Percentiles rank a stretch among this genome's conserved stretches.
Conservation (phyloP, 1,140 invertebrate species). For the Stenopsyche tienmushanensis region DNA sequence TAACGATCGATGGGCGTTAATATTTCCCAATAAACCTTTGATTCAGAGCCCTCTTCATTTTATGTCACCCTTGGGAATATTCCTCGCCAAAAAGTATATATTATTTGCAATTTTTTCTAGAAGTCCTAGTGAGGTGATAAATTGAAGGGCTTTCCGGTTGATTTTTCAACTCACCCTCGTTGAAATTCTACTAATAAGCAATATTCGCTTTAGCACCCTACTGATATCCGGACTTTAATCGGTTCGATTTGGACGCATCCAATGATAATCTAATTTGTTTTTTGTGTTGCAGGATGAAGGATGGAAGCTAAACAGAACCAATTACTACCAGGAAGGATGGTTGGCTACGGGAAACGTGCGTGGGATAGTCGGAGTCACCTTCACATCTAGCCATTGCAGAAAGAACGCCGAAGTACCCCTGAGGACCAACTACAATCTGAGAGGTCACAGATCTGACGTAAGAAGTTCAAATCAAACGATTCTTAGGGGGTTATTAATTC, state of each 20-base stretch:
- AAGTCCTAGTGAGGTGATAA: too few relatives aligned
- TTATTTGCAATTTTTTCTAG: too few relatives aligned
- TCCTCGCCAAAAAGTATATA: too few relatives aligned
- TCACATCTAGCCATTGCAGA: conserved; percentile 89
- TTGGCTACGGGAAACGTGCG: conserved; percentile 92
- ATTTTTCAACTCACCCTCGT: not conserved
- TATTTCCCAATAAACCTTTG: too few relatives aligned
- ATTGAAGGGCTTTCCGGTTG: too few relatives aligned
- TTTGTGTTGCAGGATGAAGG: conserved; percentile 83
- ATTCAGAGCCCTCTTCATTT: too few relatives aligned
- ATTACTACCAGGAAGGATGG: conserved; percentile 99
- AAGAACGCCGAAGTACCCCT: conserved; percentile 77
- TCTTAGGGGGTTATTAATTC: too few relatives aligned
- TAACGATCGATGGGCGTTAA: too few relatives aligned
- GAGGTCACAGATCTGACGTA: conserved; percentile 95
- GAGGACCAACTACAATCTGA: conserved; percentile 96
- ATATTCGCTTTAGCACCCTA: not conserved
- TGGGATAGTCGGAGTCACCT: conserved; percentile 93
- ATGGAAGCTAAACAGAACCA: conserved; percentile 91
- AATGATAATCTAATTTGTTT: too few relatives aligned
- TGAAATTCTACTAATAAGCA: not conserved
- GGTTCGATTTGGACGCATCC: too few relatives aligned
- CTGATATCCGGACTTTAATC: conserved; percentile 13
- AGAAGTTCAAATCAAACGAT: conserved; percentile 46
- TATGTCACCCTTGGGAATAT: too few relatives aligned